Percentiles rank a stretch among this genome's conserved stretches.
Evolutionary conservation across 1,140 invertebrate species (phyloP).

Genomic region (Bradysia coprophila): DNA sequence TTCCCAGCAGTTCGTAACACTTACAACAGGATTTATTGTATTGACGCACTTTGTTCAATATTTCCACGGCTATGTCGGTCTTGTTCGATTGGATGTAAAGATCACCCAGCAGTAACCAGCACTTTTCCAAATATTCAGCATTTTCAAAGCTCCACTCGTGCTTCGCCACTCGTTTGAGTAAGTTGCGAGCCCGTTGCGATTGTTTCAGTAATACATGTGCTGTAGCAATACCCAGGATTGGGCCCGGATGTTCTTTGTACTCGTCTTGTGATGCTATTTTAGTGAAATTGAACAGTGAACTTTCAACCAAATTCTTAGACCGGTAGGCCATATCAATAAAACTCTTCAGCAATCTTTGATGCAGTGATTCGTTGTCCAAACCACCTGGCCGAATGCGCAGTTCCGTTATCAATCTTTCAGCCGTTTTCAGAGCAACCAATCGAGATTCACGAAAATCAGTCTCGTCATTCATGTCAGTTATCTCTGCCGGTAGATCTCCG

Average conservation of each 20-base stretch:
- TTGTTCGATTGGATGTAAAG: conserved; percentile 79
- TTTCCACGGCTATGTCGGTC: conserved; percentile 67
- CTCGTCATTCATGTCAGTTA: conserved; percentile 29
- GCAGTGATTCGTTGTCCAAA: conserved; percentile 38
- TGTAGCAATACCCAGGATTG: conserved; percentile 72
- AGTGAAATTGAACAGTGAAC: conserved; percentile 65
- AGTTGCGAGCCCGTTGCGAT: conserved; percentile 73
- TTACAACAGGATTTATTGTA: conserved; percentile 83
- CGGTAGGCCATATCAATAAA: conserved; percentile 69
- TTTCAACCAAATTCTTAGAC: conserved; percentile 71
- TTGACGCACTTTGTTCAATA: conserved; percentile 60
- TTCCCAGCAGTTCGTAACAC: conserved; percentile 75
- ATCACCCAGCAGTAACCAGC: conserved; percentile 84
- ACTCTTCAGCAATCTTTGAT: conserved; percentile 55
- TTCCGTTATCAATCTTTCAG: conserved; percentile 56
- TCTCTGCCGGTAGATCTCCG: conserved; percentile 30
- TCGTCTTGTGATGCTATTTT: conserved; percentile 48
- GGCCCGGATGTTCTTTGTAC: conserved; percentile 61
- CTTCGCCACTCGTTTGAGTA: conserved; percentile 77
- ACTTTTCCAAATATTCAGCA: conserved; percentile 85
- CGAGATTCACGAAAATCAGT: conserved; percentile 48
- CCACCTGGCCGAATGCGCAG: conserved; percentile 43
- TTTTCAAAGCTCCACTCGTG: conserved; percentile 84
- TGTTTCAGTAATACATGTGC: conserved; percentile 81
- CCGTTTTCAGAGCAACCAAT: conserved; percentile 60